Evolutionary conservation across 2,888 invertebrate genomes (phyloP), one percentile per base, ranked within the genome.

Genomic region (Sclerodermus sp.): DNA sequence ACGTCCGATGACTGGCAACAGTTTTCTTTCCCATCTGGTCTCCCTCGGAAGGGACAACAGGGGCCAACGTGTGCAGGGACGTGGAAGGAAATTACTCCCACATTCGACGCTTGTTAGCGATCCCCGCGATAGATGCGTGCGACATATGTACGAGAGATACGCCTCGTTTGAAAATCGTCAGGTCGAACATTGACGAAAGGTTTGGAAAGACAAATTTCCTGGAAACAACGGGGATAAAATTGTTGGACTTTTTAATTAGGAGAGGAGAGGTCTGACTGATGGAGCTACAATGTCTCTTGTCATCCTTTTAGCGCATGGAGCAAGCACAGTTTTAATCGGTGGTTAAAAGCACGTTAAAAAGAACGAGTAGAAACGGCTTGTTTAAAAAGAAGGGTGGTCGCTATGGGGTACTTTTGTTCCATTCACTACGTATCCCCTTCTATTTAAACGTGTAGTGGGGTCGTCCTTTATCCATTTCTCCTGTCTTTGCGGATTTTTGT

Each of bases 261-360:
- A 32, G 42, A 32, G 18, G 32, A 32, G 42, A 38, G 32, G 42
- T 12, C n/a, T 8, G 41, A 10, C 23, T 14, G 23, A 29, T 29
- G 8, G 23, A 41, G 41, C 23, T 29, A 30, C 5, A 12, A 12
- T 15, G 30, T 30, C 13, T 23, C 14, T 30, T 29, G 34, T 32
- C 38, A 23, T 29, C 41, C 38, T 40, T 42, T 44, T 44, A 40
- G 23, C n/a, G n/a, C n/a, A n/a, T n/a, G n/a, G n/a, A n/a, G n/a
- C n/a, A 29, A 42, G 42, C 39, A 40, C 41, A 44, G 41, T 50
- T 53, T 57, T 57, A 53, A 57, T 56, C 49, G 56, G 45, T 50
- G 49, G 51, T 57, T 55, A 43, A 52, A 49, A 46, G 47, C 42
- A n/a, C 51, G 48, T 45, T 52, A 56, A 57, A 56, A 53, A 8